Conservation (phyloP, 2,888 invertebrate genomes). For the Drosophila recens region DNA sequence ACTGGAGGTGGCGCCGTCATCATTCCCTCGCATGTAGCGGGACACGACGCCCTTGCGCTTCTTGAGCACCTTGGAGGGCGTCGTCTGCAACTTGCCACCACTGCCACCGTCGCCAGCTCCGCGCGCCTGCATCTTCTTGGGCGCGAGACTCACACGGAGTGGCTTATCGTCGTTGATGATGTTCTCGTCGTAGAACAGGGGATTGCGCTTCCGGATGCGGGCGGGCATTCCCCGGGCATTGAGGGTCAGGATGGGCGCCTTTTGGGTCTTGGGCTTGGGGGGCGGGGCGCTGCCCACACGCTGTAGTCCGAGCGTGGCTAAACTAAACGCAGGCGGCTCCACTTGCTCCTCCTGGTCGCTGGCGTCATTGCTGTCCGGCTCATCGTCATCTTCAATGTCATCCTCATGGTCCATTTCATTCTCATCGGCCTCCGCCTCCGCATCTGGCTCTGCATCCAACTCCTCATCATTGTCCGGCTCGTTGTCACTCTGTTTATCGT, state of each 20-base stretch:
- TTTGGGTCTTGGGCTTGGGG: conserved; percentile 88
- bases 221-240: conserved; percentile 96
- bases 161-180: conserved; percentile 93
- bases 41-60: conserved; percentile 85
- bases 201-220: conserved; percentile 94
- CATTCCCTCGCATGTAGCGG: conserved; percentile 84
- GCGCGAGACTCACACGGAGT: conserved; percentile 87
- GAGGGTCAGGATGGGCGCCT: conserved; percentile 91
- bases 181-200: conserved; percentile 95
- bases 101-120: conserved; percentile 41
- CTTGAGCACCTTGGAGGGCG: conserved; percentile 86
- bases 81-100: conserved; percentile 55
- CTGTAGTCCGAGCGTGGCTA: conserved; percentile 92
- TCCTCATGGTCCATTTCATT: conserved; percentile 20
- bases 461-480: conserved; percentile 35
- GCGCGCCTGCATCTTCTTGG: conserved; percentile 78
- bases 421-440: conserved; percentile 15
- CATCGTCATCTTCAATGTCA: conserved; percentile 18
- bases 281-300: conserved; percentile 92
- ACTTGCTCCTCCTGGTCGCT: conserved; percentile 88
- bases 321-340: conserved; percentile 90
- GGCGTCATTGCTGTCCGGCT: conserved; percentile 54
- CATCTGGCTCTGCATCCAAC: conserved; percentile 21
- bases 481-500: conserved; percentile 10
- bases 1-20: conserved; percentile 43